Evolutionary conservation across 1,140 invertebrate genomes (phyloP).

Genomic region (Tribolium castaneum): DNA sequence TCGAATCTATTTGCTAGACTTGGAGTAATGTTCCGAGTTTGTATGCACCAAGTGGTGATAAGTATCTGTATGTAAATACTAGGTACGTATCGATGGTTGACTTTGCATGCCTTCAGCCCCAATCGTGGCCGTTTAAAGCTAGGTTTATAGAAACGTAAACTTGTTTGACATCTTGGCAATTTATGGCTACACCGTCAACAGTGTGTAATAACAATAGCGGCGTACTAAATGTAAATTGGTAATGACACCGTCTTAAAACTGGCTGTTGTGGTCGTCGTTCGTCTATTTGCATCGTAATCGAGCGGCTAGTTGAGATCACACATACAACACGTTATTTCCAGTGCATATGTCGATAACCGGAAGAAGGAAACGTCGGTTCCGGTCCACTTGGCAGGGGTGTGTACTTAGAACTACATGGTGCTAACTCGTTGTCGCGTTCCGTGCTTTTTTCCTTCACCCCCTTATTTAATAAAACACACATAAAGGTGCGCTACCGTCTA

Average conservation of each 20-base stretch:
- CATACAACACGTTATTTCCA: neutral
- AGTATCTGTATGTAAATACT: slow-evolving; percentile 19
- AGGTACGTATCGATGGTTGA: neutral
- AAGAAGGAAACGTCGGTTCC: slow-evolving; percentile 19
- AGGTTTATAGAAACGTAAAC: slow-evolving; percentile 29
- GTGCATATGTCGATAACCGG: slow-evolving; percentile 27
- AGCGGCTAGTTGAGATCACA: neutral
- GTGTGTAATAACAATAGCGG: slow-evolving; percentile 2
- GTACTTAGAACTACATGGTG: slow-evolving; percentile 11
- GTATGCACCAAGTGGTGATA: neutral
- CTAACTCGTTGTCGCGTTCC: slow-evolving; percentile 27
- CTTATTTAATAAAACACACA: slow-evolving; percentile 34
- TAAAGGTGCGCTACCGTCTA: slow-evolving; percentile 19
- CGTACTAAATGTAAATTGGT: slow-evolving; percentile 11
- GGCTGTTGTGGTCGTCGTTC: neutral
- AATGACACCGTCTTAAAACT: slow-evolving; percentile 16
- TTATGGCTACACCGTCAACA: slow-evolving; percentile 18
- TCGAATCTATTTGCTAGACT: neutral
- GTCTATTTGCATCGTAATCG: slow-evolving; percentile 7
- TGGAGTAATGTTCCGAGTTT: neutral
- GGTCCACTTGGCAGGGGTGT: slow-evolving; percentile 28
- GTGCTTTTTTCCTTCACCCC: slow-evolving; percentile 8
- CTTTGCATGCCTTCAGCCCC: neutral
- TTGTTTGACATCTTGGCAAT: slow-evolving; percentile 20
- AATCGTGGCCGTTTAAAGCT: slow-evolving; percentile 1